Evolutionary conservation across 2,113 vertebrate genomes (phyloP), one percentile per base, ranked within the genome.

Genomic region (Promerops cafer): DNA sequence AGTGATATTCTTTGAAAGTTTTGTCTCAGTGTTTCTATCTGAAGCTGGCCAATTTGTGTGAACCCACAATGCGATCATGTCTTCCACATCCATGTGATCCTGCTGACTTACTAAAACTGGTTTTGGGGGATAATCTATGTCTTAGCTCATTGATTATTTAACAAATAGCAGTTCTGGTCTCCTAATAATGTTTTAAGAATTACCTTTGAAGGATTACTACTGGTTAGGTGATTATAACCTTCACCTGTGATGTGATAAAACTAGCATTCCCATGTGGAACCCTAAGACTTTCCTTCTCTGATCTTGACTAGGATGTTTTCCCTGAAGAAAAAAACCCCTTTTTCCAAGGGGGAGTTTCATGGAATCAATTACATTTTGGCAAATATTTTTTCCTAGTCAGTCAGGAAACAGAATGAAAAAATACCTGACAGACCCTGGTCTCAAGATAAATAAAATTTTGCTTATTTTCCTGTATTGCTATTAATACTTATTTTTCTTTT

Each of bases 311-410:
- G 20, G 65, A 52, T 24, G 3, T 31, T 60, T 39, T 60, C 30
- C 6, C 6, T 18, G 12, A 61, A 37, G 27, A 9, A 30, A n/a
- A 30, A 27, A 20, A 0, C 0, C 1, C 1, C 1, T 26, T 8
- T 72, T 83, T 52, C 28, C 44, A 42, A 39, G 6, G 31, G 15
- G 15, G 17, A 16, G 5, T 69, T 83, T 53, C 5, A 14, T 9
- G n/a, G 16, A 63, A 60, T 35, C 3, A 30, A 27, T 70, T 70
- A 40, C 0, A 6, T 60, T 68, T 86, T 63, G 9, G 12, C 1
- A 53, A 47, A 8, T 2, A 3, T 45, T 39, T 68, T 42, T 47
- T 31, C 8, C 18, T 68, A 9, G 2, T 70, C 16, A 14, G 4
- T 61, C 20, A 31, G 10, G 33, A 59, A 66, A 54, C 33, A 13